Base-by-base conservation (phyloP, 2,888 invertebrate genomes). In the Hydroisotoma schaefferi region DNA sequence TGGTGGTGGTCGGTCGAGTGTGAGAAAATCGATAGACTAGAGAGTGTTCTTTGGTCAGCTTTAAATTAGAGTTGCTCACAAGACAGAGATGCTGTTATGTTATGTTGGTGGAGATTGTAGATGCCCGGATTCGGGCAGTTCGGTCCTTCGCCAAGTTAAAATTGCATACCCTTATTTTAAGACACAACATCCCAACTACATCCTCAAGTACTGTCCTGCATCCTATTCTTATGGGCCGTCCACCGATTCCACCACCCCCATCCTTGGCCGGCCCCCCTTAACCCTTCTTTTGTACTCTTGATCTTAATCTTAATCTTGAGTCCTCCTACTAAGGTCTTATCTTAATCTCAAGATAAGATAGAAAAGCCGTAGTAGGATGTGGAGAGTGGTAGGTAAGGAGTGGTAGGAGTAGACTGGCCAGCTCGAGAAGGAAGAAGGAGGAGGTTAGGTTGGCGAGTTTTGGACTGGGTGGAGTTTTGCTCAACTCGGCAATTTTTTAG, bases 21-120 rank as follows among this genome's bases (percentile, higher is more conserved):
- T 47, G 47, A 37, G 37, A 29, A 49, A 52, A 52, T 52, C 51
- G 51, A 52, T 52, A 52, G 51, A 52, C 51, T 52, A 52, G 51
- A 52, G 49, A 49, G 25, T 28, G 27, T 27, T 52, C 37, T 23
- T 52, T 52, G 51, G 51, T 52, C 51, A 52, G 51, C 51, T 52
- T 12, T 22, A 52, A 52, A 28, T 52, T 52, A 52, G 51, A 52
- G 33, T 52, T 52, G 51, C 51, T 52, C 51, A 40, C 40, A 40
- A 40, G 40, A 40, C 15, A 40, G 40, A 20, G 40, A 18, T 40
- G 40, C n/a, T n/a, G n/a, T n/a, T n/a, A n/a, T n/a, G n/a, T n/a
- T n/a, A n/a, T n/a, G n/a, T n/a, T n/a, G n/a, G n/a, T n/a, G 40
- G n/a, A 40, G 40, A 15, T 20, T 40, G n/a, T 40, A 20, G 40